Evolutionary conservation across 2,113 vertebrate species (phyloP).

Genomic region (Chionis minor): DNA sequence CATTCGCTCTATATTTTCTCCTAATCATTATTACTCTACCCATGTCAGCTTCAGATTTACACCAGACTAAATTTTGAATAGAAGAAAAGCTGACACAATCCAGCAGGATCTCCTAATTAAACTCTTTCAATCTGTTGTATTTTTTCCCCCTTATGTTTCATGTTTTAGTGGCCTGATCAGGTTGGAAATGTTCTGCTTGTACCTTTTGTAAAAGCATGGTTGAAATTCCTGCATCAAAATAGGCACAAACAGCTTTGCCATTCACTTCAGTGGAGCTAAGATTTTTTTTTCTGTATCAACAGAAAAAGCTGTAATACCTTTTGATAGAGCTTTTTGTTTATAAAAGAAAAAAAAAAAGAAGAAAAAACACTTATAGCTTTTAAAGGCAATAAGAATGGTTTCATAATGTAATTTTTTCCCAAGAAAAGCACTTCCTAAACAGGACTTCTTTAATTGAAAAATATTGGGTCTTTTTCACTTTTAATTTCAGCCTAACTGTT

Average conservation of each 20-base stretch:
- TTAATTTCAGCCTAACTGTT: background rate
- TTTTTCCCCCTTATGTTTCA: background rate
- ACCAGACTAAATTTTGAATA: background rate
- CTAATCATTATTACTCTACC: background rate
- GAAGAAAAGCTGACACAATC: background rate
- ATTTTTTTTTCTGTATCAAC: background rate
- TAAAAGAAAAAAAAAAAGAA: background rate
- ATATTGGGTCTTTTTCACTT: rapidly evolving
- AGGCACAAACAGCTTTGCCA: background rate
- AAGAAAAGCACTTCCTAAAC: background rate
- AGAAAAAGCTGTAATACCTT: background rate
- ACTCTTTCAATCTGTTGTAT: background rate
- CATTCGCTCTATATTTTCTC: background rate
- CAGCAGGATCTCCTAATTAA: background rate
- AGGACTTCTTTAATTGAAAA: background rate
- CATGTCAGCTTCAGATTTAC: slow-evolving; percentile 13
- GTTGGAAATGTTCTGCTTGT: background rate
- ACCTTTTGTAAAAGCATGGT: background rate
- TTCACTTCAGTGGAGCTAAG: background rate
- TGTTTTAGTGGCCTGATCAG: background rate
- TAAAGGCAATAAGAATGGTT: background rate
- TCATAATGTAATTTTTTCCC: background rate
- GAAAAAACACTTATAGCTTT: rapidly evolving
- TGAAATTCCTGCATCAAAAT: background rate
- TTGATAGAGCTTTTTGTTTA: background rate